These are phyloP conservation scores for Tapirus terrestris DNA, from an alignment of 2,113 vertebrate species.

Conservation along the genomic window DNA sequence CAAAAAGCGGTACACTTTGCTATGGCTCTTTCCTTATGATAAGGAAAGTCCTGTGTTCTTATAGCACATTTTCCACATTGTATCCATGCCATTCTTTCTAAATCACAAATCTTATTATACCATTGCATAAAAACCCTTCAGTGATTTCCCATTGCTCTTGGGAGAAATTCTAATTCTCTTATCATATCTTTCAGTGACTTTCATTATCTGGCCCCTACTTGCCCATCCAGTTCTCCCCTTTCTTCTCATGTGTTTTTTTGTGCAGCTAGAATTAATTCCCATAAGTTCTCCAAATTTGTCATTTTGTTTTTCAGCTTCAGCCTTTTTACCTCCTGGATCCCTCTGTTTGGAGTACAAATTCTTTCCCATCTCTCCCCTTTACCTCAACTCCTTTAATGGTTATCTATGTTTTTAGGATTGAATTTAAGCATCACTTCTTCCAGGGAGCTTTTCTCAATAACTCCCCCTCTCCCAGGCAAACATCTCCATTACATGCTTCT, in stretches of 20 bases:
- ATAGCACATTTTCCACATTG: not conserved
- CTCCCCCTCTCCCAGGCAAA: not conserved
- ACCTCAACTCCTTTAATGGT: not conserved
- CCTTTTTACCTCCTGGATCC: not conserved
- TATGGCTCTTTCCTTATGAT: not conserved
- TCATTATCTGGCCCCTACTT: not conserved
- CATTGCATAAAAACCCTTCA: not conserved
- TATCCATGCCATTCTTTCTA: not conserved
- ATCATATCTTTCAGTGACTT: not conserved
- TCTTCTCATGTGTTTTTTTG: not conserved
- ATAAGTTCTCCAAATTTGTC: not conserved
- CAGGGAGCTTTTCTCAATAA: not conserved
- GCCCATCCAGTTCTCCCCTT: not conserved
- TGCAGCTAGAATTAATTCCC: not conserved
- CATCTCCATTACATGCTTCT: not conserved
- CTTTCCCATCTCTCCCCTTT: not conserved
- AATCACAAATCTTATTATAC: not conserved
- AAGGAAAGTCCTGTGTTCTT: not conserved
- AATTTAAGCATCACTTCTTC: not conserved
- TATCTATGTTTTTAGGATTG: not conserved
- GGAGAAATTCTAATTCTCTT: conserved; percentile 10
- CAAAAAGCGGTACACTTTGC: not conserved
- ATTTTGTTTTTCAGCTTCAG: not conserved
- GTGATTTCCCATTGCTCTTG: not conserved
- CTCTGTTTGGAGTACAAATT: not conserved